Evolutionary conservation across 2,113 vertebrate species (phyloP).

Genomic region (Nycticryphes semicollaris): DNA sequence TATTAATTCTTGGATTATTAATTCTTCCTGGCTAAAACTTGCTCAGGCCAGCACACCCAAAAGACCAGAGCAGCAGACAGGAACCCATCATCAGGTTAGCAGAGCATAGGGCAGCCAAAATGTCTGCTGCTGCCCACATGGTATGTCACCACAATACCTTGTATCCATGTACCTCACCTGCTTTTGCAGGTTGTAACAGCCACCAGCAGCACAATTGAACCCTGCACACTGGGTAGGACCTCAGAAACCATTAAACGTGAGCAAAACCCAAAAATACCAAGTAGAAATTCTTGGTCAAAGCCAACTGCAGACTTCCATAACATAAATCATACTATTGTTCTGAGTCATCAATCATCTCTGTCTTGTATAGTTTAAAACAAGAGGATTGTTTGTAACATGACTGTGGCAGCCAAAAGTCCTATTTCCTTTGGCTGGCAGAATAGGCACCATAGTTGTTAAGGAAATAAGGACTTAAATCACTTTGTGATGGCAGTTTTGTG

Average conservation of each 20-base stretch:
- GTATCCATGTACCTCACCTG: background rate
- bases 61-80: background rate
- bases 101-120: background rate
- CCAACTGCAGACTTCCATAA: background rate
- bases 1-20: background rate
- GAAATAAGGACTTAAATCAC: background rate
- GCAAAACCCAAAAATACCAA: background rate
- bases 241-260: background rate
- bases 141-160: background rate
- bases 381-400: background rate
- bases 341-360: background rate
- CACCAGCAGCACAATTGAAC: background rate
- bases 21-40: background rate
- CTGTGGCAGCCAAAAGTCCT: background rate
- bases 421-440: background rate
- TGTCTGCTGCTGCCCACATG: accelerated
- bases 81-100: background rate
- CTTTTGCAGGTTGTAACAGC: background rate
- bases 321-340: background rate
- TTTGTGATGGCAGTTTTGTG: background rate
- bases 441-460: background rate
- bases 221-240: background rate
- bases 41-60: background rate
- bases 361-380: background rate
- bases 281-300: background rate